Conservation (phyloP, 2,113 vertebrate species). For the Pristiophorus japonicus region DNA sequence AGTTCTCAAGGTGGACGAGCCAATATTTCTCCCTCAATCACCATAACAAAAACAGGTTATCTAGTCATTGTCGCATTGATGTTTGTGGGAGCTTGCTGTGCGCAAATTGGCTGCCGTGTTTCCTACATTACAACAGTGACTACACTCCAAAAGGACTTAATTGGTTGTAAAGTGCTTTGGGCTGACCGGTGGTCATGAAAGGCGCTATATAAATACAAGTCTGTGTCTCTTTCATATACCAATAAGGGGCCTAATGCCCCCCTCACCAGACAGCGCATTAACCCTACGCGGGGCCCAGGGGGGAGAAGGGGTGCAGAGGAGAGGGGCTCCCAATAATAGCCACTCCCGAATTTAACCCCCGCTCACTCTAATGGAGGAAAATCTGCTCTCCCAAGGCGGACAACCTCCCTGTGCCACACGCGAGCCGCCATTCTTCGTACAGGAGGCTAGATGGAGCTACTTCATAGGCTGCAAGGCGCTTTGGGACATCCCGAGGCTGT, state of each 20-base stretch:
- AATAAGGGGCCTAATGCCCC: too few relatives aligned
- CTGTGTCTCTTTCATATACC: too few relatives aligned
- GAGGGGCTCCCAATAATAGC: too few relatives aligned
- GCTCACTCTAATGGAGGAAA: too few relatives aligned
- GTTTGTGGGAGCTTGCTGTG: not conserved
- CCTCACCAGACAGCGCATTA: too few relatives aligned
- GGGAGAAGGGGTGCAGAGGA: too few relatives aligned
- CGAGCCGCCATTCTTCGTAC: too few relatives aligned
- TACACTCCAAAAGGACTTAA: not conserved
- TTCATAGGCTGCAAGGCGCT: not conserved
- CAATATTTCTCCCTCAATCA: not conserved
- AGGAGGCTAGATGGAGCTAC: too few relatives aligned
- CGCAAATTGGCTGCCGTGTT: not conserved
- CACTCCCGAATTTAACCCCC: too few relatives aligned
- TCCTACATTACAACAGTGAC: not conserved
- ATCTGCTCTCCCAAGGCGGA: too few relatives aligned
- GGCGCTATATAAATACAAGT: not conserved
- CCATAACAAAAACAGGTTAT: not conserved
- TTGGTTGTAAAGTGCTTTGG: not conserved
- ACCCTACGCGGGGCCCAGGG: too few relatives aligned
- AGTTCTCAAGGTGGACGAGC: not conserved
- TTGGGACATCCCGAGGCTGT: not conserved
- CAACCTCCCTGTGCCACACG: too few relatives aligned
- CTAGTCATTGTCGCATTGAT: not conserved
- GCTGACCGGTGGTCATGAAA: not conserved